Conservation (phyloP, 1,140 invertebrate species). For the Drosophila neocordata region DNA sequence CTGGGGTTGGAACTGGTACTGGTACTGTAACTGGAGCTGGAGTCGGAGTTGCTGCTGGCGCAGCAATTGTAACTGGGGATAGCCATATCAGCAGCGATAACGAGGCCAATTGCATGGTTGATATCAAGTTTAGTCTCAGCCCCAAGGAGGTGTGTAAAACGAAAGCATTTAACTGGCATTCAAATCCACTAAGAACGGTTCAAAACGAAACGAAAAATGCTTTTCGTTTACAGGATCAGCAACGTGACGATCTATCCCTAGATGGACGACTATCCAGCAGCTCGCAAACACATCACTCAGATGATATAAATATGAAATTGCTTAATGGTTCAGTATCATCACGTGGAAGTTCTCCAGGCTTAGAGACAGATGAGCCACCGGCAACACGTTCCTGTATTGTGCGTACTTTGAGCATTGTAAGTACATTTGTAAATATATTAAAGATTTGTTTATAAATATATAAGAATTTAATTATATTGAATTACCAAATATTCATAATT, state of each 20-base stretch:
- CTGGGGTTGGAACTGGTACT: neutral
- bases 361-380: slow-evolving; percentile 69
- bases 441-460: neutral
- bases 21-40: neutral
- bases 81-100: slow-evolving; percentile 57
- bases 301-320: slow-evolving; percentile 74
- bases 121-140: slow-evolving; percentile 73
- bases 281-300: slow-evolving; percentile 70
- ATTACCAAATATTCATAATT: no score
- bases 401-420: slow-evolving; percentile 85
- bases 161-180: neutral
- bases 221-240: slow-evolving; percentile 60
- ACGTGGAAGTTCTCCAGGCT: slow-evolving; percentile 72
- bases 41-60: neutral
- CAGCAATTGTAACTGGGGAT: slow-evolving; percentile 22
- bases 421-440: slow-evolving; percentile 62
- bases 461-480: no score
- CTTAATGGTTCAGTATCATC: slow-evolving; percentile 77
- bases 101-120: slow-evolving; percentile 68
- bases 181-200: neutral
- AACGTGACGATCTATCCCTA: slow-evolving; percentile 71
- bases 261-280: slow-evolving; percentile 72
- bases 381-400: slow-evolving; percentile 83
- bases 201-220: neutral
- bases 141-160: slow-evolving; percentile 63